Percentiles rank a stretch among this genome's conserved stretches.
phyloP scores from a whole-genome alignment of 2,888 invertebrate genomes.

The Linnaemya tessellans region DNA sequence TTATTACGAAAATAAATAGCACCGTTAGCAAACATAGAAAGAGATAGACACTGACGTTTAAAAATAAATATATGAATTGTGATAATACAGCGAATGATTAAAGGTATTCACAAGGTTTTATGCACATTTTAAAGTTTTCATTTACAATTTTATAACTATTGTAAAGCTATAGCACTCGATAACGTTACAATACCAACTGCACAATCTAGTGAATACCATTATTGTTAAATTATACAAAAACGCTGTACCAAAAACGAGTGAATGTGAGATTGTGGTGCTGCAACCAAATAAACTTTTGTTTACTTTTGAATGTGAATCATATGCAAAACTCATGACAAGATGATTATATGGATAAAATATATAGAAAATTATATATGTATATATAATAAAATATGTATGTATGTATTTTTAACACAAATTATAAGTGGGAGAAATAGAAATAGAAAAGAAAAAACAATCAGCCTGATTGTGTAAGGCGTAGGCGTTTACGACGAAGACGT shows the following conservation, averaged over 20 bases:
- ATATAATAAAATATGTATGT: conserved; percentile 13
- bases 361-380: conserved; percentile 9
- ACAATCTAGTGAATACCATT: not conserved
- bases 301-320: conserved; percentile 36
- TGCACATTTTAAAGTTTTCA: too few species aligned
- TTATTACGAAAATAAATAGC: conserved; percentile 41
- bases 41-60: not conserved
- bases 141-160: not conserved
- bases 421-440: conserved; percentile 27
- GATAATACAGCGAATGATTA: conserved; percentile 14
- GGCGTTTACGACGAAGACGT: too few species aligned
- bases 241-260: not conserved
- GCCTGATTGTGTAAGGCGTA: too few species aligned
- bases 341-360: conserved; percentile 20
- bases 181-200: not conserved
- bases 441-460: conserved; percentile 33
- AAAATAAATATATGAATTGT: conserved; percentile 34
- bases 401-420: conserved; percentile 33
- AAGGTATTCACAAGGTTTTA: conserved; percentile 1
- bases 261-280: conserved; percentile 23
- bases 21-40: conserved; percentile 22
- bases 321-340: conserved; percentile 43
- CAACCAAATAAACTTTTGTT: conserved; percentile 40
- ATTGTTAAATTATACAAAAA: not conserved
- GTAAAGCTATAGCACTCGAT: not conserved